Evolutionary conservation across 1,140 invertebrate species (phyloP).

Genomic region (Formica selysi): DNA sequence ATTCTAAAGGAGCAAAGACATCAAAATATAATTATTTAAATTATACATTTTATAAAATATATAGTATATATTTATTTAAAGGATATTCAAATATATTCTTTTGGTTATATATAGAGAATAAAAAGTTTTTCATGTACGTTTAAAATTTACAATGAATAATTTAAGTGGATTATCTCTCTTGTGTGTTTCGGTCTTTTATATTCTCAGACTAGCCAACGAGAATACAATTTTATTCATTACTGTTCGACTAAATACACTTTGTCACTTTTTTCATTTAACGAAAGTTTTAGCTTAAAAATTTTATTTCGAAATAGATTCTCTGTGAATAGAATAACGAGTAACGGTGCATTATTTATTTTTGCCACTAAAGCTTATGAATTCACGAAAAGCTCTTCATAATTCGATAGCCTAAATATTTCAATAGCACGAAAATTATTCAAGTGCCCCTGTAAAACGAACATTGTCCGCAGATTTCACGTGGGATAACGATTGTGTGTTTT

Average conservation of each 20-base stretch:
- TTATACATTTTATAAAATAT: too few species aligned
- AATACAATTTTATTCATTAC: conserved; percentile 36
- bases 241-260: background rate
- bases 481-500: background rate
- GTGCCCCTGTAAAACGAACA: background rate
- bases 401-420: background rate
- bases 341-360: conserved; percentile 26
- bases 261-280: background rate
- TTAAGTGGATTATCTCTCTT: background rate
- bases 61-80: too few species aligned
- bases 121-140: background rate
- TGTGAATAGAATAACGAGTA: conserved; percentile 12
- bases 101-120: conserved; percentile 1
- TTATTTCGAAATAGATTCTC: background rate
- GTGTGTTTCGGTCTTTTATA: background rate
- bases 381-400: conserved; percentile 3
- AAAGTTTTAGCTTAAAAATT: conserved; percentile 10
- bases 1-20: background rate
- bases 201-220: background rate
- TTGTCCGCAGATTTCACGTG: background rate
- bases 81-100: background rate
- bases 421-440: conserved; percentile 11
- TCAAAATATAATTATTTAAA: too few species aligned
- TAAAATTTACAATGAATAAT: conserved; percentile 37
- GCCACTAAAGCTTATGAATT: conserved; percentile 7